Conservation (phyloP, 2,888 invertebrate species). For the Smittia sp. region DNA sequence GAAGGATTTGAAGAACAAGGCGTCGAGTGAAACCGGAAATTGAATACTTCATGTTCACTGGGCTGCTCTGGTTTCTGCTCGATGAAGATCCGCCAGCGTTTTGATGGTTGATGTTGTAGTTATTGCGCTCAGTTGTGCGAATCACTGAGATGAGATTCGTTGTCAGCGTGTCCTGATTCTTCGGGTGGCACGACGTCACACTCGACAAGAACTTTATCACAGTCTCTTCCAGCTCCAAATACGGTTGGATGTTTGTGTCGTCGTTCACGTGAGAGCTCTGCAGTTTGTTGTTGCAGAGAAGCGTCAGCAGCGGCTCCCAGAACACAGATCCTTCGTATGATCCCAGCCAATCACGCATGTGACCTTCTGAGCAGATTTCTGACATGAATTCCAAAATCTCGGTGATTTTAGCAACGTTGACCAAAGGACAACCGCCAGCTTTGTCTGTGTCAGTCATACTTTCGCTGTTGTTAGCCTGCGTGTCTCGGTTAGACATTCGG, state of each 20-base stretch:
- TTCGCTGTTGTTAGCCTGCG: conserved; percentile 43
- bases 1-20: conserved; percentile 76
- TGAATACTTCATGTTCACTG: conserved; percentile 47
- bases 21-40: conserved; percentile 87
- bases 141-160: conserved; percentile 61
- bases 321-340: conserved; percentile 74
- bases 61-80: conserved; percentile 42
- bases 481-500: conserved; percentile 45
- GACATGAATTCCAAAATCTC: conserved; percentile 77
- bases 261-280: conserved; percentile 42
- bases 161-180: conserved; percentile 80
- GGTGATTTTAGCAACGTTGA: conserved; percentile 60
- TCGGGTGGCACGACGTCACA: conserved; percentile 79
- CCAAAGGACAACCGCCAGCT: conserved; percentile 54
- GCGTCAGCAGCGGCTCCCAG: conserved; percentile 77
- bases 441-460: conserved; percentile 56
- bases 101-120: conserved; percentile 43
- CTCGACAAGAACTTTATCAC: conserved; percentile 79
- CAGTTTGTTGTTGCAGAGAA: conserved; percentile 64
- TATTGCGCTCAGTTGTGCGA: conserved; percentile 42
- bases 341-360: conserved; percentile 86
- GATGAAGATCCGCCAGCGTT: conserved; percentile 25
- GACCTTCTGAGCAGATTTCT: conserved; percentile 73
- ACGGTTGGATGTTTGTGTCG: conserved; percentile 8
- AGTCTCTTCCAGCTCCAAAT: conserved; percentile 62